A percentile compares a stretch with the other conserved stretches of the same genome.
phyloP scores from a whole-genome alignment of 2,113 vertebrate species.

The Chitala chitala region DNA sequence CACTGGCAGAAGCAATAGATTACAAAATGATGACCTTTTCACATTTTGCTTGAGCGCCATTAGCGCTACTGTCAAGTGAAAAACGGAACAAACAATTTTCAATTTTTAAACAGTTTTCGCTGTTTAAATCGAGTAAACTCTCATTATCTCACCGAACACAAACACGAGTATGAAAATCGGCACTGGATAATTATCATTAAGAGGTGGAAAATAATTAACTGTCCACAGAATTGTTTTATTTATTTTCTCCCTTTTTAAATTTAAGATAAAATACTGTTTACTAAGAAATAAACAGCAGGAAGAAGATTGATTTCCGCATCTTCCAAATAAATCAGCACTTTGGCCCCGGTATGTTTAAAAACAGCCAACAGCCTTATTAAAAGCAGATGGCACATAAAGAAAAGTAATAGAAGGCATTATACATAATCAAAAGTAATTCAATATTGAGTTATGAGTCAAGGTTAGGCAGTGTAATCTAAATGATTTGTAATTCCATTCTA shows the following conservation, averaged over 20 bases:
- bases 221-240: background rate
- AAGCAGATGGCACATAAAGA: slow-evolving; percentile 11
- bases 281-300: slow-evolving; percentile 8
- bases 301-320: slow-evolving; percentile 2
- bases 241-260: background rate
- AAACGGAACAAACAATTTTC: too few species aligned
- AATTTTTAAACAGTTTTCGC: too few species aligned
- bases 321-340: background rate
- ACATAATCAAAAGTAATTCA: slow-evolving; percentile 16
- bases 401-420: slow-evolving; percentile 6
- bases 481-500: slow-evolving; percentile 17
- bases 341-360: background rate
- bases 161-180: background rate
- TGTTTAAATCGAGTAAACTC: too few species aligned
- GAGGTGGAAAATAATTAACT: background rate
- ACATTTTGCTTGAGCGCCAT: too few species aligned
- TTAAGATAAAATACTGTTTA: slow-evolving; percentile 13
- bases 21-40: too few species aligned
- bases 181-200: background rate
- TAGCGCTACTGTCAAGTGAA: too few species aligned
- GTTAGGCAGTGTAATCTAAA: slow-evolving; percentile 16
- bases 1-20: too few species aligned
- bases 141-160: background rate
- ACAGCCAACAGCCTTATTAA: slow-evolving; percentile 8
- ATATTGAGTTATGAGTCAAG: slow-evolving; percentile 8